Evolutionary conservation across 2,113 vertebrate genomes (phyloP).

Genomic region (Hippolais icterina): DNA sequence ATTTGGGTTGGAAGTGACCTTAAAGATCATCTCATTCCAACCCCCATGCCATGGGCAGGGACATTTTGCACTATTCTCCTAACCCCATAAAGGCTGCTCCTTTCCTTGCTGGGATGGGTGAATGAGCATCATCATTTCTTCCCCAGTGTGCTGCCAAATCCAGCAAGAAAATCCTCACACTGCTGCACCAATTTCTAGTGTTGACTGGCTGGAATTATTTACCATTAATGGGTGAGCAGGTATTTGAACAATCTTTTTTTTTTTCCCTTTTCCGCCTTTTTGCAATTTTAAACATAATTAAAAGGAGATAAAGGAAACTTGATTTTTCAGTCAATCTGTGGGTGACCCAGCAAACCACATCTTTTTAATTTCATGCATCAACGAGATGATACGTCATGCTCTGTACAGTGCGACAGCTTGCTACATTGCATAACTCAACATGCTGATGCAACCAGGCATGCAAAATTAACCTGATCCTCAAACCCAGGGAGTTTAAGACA

Average conservation of each 20-base stretch:
- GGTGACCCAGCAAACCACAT: conserved; percentile 77
- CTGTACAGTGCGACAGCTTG: conserved; percentile 71
- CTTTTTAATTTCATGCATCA: conserved; percentile 81
- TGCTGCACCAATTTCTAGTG: not conserved
- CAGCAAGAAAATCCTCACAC: not conserved
- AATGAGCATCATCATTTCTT: not conserved
- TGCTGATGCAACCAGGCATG: conserved; percentile 64
- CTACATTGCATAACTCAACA: conserved; percentile 75
- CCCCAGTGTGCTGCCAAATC: not conserved
- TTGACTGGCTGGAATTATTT: not conserved
- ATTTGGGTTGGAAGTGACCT: not conserved
- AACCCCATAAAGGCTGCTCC: not conserved
- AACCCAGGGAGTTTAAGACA: conserved; percentile 27
- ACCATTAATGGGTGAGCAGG: not conserved
- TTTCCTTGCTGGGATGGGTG: not conserved
- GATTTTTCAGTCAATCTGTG: conserved; percentile 70
- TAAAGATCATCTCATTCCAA: not conserved
- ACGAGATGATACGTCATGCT: conserved; percentile 70
- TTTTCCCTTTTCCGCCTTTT: not conserved
- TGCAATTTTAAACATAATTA: conserved; percentile 58
- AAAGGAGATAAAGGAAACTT: conserved; percentile 71
- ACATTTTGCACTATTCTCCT: not conserved
- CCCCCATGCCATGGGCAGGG: too few relatives aligned
- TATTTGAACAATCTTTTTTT: not conserved
- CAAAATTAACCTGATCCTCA: conserved; percentile 61